These are phyloP conservation scores for Arremon brunneinucha DNA, from an alignment of 2,797 vertebrate species.

Conservation along the genomic window DNA sequence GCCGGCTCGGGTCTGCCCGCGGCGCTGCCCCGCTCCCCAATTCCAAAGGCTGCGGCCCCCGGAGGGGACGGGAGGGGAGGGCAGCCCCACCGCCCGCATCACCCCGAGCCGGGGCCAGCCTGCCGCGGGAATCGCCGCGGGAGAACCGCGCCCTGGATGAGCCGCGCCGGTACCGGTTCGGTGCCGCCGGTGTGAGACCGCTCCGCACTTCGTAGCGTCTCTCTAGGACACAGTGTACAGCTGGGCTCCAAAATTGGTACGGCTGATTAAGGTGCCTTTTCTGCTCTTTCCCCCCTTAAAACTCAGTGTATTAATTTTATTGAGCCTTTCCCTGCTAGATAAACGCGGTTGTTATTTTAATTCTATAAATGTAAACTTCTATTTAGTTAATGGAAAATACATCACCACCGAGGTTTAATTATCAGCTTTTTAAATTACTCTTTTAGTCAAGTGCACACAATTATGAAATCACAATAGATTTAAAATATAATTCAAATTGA, in stretches of 20 bases:
- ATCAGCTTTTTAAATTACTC: constrained; percentile 44
- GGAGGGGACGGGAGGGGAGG: background rate
- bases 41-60: background rate
- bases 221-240: background rate
- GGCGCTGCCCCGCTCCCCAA: background rate
- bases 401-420: constrained; percentile 49
- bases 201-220: rapidly evolving
- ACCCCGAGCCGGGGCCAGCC: rapidly evolving
- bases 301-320: constrained; percentile 34
- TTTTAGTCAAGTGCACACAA: constrained; percentile 37
- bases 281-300: background rate
- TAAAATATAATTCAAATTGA: constrained; percentile 54
- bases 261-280: background rate
- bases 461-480: constrained; percentile 60
- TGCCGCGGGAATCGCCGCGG: background rate
- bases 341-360: constrained; percentile 45
- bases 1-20: background rate
- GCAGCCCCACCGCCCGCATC: background rate
- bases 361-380: constrained; percentile 66
- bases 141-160: rapidly evolving
- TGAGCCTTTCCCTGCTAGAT: background rate
- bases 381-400: constrained; percentile 66
- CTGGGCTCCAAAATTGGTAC: background rate
- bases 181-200: background rate
- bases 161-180: background rate